Conservation (phyloP, 2,113 vertebrate species). For the Sander vitreus region DNA sequence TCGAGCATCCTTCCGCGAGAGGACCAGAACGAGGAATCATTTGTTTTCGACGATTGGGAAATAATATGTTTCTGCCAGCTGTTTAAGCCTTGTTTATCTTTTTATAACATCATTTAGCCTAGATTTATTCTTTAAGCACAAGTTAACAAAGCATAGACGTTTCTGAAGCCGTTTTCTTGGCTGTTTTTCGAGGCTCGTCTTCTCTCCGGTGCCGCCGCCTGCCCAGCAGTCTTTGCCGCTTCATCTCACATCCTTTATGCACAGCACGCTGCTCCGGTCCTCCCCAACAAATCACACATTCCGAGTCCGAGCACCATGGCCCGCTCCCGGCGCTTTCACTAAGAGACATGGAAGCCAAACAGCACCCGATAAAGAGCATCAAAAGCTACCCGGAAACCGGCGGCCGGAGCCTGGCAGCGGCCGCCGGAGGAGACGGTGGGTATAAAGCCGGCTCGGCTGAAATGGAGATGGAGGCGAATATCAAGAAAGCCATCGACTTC, state of each 20-base stretch:
- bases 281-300: slow-evolving; percentile 76
- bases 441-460: slow-evolving; percentile 78
- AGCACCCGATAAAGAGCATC: slow-evolving; percentile 82
- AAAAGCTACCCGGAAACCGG: slow-evolving; percentile 86
- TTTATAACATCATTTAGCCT: background rate
- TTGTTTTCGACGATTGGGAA: slow-evolving; percentile 7
- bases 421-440: slow-evolving; percentile 77
- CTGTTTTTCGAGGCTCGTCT: slow-evolving; percentile 26
- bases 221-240: slow-evolving; percentile 55
- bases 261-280: slow-evolving; percentile 82
- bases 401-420: slow-evolving; percentile 86
- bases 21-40: slow-evolving; percentile 9
- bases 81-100: background rate
- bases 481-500: slow-evolving; percentile 92
- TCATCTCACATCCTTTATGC: slow-evolving; percentile 82
- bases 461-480: slow-evolving; percentile 88
- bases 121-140: background rate
- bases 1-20: slow-evolving; percentile 70
- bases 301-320: slow-evolving; percentile 86
- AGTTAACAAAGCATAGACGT: background rate
- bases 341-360: slow-evolving; percentile 86
- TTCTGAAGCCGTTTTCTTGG: slow-evolving; percentile 6
- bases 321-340: slow-evolving; percentile 78
- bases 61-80: slow-evolving; percentile 1
- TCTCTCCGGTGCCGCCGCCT: slow-evolving; percentile 44